Conservation (phyloP, 2,888 invertebrate genomes). For the Frankliniella fusca region DNA sequence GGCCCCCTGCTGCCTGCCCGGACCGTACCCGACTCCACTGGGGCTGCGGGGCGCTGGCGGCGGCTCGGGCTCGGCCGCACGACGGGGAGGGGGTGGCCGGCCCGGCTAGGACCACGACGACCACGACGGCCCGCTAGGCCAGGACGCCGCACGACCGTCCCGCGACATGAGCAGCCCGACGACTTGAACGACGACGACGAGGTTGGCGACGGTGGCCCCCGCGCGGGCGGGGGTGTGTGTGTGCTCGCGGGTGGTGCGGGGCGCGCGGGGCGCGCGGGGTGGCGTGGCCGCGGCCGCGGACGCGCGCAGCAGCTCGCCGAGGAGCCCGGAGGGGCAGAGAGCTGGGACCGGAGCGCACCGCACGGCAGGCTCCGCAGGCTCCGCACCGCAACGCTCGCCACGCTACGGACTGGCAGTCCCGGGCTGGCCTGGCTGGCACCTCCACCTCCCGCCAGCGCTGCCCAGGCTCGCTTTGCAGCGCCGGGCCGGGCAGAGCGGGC, state of each 20-base stretch:
- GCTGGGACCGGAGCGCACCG: neutral
- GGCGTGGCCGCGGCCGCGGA: neutral
- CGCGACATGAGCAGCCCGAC: neutral
- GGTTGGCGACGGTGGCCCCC: neutral
- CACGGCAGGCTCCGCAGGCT: neutral
- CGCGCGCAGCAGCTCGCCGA: neutral
- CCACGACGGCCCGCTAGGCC: slow-evolving; percentile 27
- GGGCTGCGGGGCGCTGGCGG: slow-evolving; percentile 33
- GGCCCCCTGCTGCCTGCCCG: slow-evolving; percentile 24
- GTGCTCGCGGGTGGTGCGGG: neutral
- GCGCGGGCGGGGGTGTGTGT: neutral
- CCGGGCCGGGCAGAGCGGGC: too few relatives aligned
- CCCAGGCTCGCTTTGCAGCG: neutral
- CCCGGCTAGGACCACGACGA: slow-evolving; percentile 34
- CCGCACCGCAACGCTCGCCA: neutral
- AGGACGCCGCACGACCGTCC: neutral
- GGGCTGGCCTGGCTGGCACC: too few relatives aligned
- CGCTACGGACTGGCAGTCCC: neutral
- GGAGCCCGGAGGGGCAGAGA: neutral
- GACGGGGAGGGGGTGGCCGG: slow-evolving; percentile 34
- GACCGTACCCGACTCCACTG: slow-evolving; percentile 6
- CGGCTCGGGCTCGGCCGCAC: slow-evolving; percentile 22
- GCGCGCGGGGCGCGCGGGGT: neutral
- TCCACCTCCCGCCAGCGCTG: neutral
- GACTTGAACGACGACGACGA: neutral